These are phyloP conservation scores for Pteronotus mesoamericanus DNA, from an alignment of 2,797 vertebrate species.

Conservation along the genomic window DNA sequence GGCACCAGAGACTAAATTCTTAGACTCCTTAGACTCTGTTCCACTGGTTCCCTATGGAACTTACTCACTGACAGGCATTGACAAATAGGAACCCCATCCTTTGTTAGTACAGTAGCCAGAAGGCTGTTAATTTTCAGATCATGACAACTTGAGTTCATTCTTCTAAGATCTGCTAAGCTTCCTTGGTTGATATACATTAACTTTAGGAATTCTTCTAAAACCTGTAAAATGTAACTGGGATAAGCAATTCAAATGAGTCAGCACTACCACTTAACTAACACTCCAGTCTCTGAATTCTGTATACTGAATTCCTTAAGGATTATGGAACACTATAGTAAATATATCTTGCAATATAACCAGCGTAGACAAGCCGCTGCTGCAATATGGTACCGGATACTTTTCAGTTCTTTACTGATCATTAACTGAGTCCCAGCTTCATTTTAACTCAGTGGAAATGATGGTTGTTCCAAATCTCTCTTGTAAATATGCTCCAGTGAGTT, in stretches of 20 bases:
- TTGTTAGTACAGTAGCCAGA: slow-evolving; percentile 37
- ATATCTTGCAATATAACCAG: not conserved
- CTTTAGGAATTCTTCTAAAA: slow-evolving; percentile 29
- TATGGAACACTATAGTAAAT: not conserved
- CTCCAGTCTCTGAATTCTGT: not conserved
- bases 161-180: slow-evolving; percentile 10
- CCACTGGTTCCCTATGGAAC: not conserved
- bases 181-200: not conserved
- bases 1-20: slow-evolving; percentile 45
- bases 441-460: slow-evolving; percentile 57
- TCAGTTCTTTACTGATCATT: slow-evolving; percentile 34
- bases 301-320: not conserved
- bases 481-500: slow-evolving; percentile 66
- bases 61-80: slow-evolving; percentile 13
- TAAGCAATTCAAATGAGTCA: not conserved
- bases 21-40: not conserved
- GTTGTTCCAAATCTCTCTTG: slow-evolving; percentile 51
- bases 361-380: fast-evolving
- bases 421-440: slow-evolving; percentile 61
- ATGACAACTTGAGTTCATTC: slow-evolving; percentile 16
- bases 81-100: slow-evolving; percentile 32
- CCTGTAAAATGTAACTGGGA: not conserved
- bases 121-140: slow-evolving; percentile 46
- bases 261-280: not conserved
- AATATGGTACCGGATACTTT: not conserved